Evolutionary conservation across 2,888 invertebrate genomes (phyloP).

Genomic region (Rhingia rostrata): DNA sequence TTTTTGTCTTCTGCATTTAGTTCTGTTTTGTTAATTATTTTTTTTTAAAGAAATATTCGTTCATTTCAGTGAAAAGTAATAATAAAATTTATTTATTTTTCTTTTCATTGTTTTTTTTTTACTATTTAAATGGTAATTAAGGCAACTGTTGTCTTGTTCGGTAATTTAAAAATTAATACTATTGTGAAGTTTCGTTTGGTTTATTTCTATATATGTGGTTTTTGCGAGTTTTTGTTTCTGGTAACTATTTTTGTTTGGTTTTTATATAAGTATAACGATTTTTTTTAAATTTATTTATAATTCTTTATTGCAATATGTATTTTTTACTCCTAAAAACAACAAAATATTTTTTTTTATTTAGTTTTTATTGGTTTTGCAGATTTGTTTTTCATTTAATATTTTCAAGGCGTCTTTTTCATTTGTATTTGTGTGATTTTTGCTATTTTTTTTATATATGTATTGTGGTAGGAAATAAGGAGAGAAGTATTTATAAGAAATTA

Average conservation of each 20-base stretch:
- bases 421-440: constrained; percentile 73
- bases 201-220: constrained; percentile 74
- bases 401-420: constrained; percentile 72
- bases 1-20: constrained; percentile 59
- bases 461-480: constrained; percentile 64
- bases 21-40: constrained; percentile 24
- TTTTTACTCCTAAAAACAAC: constrained; percentile 75
- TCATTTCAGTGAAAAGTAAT: constrained; percentile 70
- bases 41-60: constrained; percentile 71
- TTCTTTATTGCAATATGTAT: constrained; percentile 68
- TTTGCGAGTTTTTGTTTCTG: constrained; percentile 73
- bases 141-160: constrained; percentile 75
- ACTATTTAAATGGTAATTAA: constrained; percentile 73
- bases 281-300: constrained; percentile 61
- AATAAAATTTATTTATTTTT: constrained; percentile 50
- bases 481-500: constrained; percentile 31
- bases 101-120: constrained; percentile 27
- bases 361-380: constrained; percentile 70
- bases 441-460: constrained; percentile 69
- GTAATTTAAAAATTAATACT: constrained; percentile 74
- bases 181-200: constrained; percentile 73
- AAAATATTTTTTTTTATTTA: constrained; percentile 70
- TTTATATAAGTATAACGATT: constrained; percentile 74
- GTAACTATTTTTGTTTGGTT: constrained; percentile 61
- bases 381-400: constrained; percentile 58